Evolutionary conservation across 2,888 invertebrate genomes (phyloP).

Genomic region (Pristionchus mayeri): DNA sequence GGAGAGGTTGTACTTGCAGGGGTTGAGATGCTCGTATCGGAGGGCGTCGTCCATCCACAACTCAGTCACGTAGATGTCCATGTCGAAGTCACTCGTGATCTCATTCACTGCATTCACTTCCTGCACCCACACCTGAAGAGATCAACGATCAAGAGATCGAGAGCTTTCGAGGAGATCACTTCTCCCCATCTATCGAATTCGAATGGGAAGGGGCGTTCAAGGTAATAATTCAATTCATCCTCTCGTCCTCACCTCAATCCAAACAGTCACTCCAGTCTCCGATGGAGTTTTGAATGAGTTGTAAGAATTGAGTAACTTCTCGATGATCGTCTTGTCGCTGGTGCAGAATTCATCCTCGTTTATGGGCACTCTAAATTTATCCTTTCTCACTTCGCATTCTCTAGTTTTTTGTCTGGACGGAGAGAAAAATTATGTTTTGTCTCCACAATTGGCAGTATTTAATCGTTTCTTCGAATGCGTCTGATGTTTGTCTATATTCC

Average conservation of each 20-base stretch:
- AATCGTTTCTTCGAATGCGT: too few species aligned
- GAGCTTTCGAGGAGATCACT: too few species aligned
- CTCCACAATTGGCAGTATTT: too few species aligned
- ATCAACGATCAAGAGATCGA: background rate
- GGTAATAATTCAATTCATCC: background rate
- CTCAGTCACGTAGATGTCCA: constrained; percentile 74
- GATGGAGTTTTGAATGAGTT: constrained; percentile 67
- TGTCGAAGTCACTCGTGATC: constrained; percentile 73
- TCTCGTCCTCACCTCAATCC: constrained; percentile 68
- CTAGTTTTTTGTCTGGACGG: background rate
- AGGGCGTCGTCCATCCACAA: constrained; percentile 69
- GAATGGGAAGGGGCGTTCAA: too few species aligned
- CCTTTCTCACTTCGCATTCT: too few species aligned
- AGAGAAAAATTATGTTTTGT: too few species aligned
- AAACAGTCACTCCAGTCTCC: constrained; percentile 71
- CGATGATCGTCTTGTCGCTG: constrained; percentile 70
- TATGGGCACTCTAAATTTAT: constrained; percentile 56
- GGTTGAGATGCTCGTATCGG: constrained; percentile 69
- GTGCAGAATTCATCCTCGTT: constrained; percentile 66
- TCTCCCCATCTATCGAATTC: too few species aligned
- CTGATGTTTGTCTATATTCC: too few species aligned
- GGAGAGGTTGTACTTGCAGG: constrained; percentile 73
- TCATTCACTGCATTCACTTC: constrained; percentile 74
- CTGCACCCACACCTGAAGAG: constrained; percentile 71
- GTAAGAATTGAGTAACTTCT: constrained; percentile 65